Percentiles rank a stretch among this genome's conserved stretches.
Conservation (phyloP, 2,797 vertebrate species). For the Podarcis siculus region DNA sequence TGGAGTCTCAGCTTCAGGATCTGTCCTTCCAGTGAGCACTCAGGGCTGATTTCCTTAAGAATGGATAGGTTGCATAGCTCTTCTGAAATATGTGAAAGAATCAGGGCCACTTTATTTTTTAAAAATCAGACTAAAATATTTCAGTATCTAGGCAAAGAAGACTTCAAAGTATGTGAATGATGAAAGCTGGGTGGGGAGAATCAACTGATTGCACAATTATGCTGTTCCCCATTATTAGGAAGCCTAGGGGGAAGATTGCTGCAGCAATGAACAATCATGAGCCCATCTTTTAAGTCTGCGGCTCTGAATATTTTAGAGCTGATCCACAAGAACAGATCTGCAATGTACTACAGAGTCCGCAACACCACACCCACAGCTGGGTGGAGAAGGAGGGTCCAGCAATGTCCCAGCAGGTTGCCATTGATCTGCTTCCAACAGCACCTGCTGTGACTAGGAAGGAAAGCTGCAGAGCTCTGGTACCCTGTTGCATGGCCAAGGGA, state of each 20-base stretch:
- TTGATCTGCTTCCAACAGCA: neutral
- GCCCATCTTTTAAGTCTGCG: neutral
- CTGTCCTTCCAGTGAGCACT: too few species aligned
- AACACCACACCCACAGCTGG: neutral
- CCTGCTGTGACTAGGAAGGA: neutral
- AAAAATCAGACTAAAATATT: too few species aligned
- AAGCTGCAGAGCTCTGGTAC: too few species aligned
- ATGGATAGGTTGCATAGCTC: too few species aligned
- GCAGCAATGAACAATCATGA: neutral
- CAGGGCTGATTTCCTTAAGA: too few species aligned
- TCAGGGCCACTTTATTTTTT: too few species aligned
- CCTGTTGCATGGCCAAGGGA: too few species aligned
- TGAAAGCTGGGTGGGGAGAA: neutral
- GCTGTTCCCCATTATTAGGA: neutral
- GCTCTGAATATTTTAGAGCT: neutral
- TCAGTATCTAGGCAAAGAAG: neutral
- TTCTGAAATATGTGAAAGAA: too few species aligned
- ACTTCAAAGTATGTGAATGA: neutral
- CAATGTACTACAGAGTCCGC: neutral
- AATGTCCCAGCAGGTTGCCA: neutral
- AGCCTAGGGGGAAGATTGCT: neutral
- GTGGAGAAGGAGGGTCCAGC: neutral
- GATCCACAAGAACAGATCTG: neutral
- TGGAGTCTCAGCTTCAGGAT: too few species aligned
- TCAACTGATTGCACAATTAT: neutral